Conservation (phyloP, 1,140 invertebrate genomes). For the Heliconius eleuchia region DNA sequence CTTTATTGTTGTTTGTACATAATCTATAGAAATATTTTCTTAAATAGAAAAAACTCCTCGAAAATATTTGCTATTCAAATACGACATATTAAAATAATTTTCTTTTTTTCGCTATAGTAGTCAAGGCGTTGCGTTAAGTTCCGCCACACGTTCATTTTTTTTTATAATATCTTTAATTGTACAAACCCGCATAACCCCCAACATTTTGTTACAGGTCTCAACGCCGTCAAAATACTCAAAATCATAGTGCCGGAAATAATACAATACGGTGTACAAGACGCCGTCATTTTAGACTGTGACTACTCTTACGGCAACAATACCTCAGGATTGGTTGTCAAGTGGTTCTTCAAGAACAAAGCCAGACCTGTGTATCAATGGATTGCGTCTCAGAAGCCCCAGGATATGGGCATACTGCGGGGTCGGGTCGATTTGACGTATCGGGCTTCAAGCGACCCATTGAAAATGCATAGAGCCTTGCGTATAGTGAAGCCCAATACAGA, state of each 20-base stretch:
- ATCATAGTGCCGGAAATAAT: constrained; percentile 86
- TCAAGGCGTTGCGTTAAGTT: too few relatives aligned
- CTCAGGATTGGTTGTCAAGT: constrained; percentile 87
- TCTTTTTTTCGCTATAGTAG: too few relatives aligned
- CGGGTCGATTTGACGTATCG: constrained; percentile 84
- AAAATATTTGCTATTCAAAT: too few relatives aligned
- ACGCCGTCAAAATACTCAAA: constrained; percentile 84
- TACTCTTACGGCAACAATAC: constrained; percentile 84
- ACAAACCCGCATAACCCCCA: background rate
- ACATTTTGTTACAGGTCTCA: constrained; percentile 71
- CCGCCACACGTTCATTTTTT: too few relatives aligned
- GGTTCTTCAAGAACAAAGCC: constrained; percentile 87
- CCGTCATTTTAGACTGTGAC: constrained; percentile 89
- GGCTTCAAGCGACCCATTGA: constrained; percentile 81
- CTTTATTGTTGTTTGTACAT: too few relatives aligned
- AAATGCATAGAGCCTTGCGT: constrained; percentile 85
- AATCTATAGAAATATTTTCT: too few relatives aligned
- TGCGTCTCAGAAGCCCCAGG: constrained; percentile 83
- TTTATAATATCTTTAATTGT: background rate
- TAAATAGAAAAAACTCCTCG: too few relatives aligned
- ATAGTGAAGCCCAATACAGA: constrained; percentile 86
- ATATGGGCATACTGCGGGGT: constrained; percentile 84
- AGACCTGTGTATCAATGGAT: constrained; percentile 91
- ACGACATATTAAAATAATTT: too few relatives aligned
- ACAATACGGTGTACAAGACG: constrained; percentile 84